Base-by-base conservation (phyloP, 2,113 vertebrate genomes). In the Geothlypis trichas region DNA sequence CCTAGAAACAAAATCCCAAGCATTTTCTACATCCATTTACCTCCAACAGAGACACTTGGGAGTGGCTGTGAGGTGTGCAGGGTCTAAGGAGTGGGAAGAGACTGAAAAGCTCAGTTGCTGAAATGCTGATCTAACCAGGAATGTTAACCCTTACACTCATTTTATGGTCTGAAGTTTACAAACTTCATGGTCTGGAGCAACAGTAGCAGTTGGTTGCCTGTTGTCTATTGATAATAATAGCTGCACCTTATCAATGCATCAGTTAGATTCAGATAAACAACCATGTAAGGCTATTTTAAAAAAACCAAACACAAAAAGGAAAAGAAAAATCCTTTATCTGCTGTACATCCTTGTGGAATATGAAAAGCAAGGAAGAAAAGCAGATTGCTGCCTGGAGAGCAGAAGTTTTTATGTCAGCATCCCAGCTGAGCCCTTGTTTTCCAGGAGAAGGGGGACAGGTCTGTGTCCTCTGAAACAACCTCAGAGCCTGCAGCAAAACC, bases 1-100 rank as follows among this genome's bases (percentile, higher is more conserved):
- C 11, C 8, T 6, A 10, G 14, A 47, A 63, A 77, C 9, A 16
- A 51, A 39, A 52, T 6, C 3, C 1, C 31, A 58, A 2, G 1
- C n/a, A 41, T 23, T 88, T 85, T 42, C 42, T 47, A 13, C 26
- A 73, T 21, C 51, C 20, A 9, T 57, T 75, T 79, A 13, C 44
- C 21, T 13, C 30, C 27, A 41, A 11, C 16, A 59, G 1, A 55
- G 33, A 31, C 1, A 7, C 7, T 42, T 27, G 14, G 28, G 7
- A 69, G 42, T 4, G 8, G 15, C n/a, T 68, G 6, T 46, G 28
- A 58, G 35, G 47, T 9, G 4, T 23, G 13, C n/a, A 84, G 31
- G 11, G 47, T n/a, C 39, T 37, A 80, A 71, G 28, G 33, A 84
- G 8, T 2, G 2, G 8, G 58, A 68, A 55, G 28, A 55, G 33